A percentile compares a stretch with the other conserved stretches of the same genome.
These are phyloP conservation scores for Parnassius apollo DNA, from an alignment of 2,888 invertebrate species.

Conservation along the genomic window DNA sequence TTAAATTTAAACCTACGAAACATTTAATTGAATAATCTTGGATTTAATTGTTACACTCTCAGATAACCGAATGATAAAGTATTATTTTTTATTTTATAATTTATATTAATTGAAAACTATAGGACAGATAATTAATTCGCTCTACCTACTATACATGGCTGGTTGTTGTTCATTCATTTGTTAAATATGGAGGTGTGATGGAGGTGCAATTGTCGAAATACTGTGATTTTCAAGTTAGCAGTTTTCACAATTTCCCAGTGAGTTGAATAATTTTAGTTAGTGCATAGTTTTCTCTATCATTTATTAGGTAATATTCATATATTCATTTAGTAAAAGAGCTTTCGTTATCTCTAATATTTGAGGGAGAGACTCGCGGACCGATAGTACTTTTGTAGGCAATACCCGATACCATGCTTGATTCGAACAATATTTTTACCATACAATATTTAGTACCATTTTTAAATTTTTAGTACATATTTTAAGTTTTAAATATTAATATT, in stretches of 20 bases:
- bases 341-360: conserved; percentile 60
- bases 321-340: conserved; percentile 37
- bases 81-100: too few species aligned
- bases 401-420: conserved; percentile 58
- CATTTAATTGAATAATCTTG: too few species aligned
- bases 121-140: conserved; percentile 19
- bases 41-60: too few species aligned
- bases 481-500: too few species aligned
- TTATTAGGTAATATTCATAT: conserved; percentile 42
- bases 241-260: conserved; percentile 60
- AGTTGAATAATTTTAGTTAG: conserved; percentile 47
- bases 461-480: too few species aligned
- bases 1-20: too few species aligned
- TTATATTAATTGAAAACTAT: too few species aligned
- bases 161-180: conserved; percentile 65
- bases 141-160: conserved; percentile 30
- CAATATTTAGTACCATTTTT: too few species aligned
- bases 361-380: conserved; percentile 77
- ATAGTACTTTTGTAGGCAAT: conserved; percentile 53
- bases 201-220: conserved; percentile 66
- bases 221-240: conserved; percentile 68
- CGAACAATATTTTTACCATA: conserved; percentile 29
- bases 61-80: too few species aligned
- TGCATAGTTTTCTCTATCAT: conserved; percentile 54
- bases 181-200: conserved; percentile 79